A percentile compares a stretch with the other conserved stretches of the same genome.
These are phyloP conservation scores for Fragum sueziense DNA, from an alignment of 2,888 invertebrate species.

Conservation along the genomic window DNA sequence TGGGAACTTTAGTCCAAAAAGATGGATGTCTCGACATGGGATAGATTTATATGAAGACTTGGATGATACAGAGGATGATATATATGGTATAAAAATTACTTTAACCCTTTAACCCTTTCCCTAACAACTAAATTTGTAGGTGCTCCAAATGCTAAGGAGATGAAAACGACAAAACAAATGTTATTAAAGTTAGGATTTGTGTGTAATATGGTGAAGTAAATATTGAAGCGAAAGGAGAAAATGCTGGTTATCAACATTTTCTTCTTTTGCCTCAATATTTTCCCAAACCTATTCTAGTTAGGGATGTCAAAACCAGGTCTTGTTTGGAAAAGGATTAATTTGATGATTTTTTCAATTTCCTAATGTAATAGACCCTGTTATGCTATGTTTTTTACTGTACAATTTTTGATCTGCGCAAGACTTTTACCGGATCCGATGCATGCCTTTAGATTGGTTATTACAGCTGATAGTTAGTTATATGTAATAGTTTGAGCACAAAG, in stretches of 20 bases:
- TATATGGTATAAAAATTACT: background rate
- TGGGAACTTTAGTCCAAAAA: background rate
- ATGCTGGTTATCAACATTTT: background rate
- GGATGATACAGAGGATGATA: background rate
- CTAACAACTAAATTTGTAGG: background rate
- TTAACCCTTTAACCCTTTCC: background rate
- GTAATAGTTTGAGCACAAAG: too few species aligned
- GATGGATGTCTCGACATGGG: background rate
- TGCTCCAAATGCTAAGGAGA: background rate
- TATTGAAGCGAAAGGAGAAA: too few species aligned
- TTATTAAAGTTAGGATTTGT: background rate
- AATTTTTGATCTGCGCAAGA: too few species aligned
- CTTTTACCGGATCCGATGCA: too few species aligned
- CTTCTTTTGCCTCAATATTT: conserved; percentile 5
- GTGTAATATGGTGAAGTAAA: too few species aligned
- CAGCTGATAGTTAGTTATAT: too few species aligned
- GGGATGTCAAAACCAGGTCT: background rate
- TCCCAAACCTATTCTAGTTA: background rate
- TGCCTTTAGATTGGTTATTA: too few species aligned
- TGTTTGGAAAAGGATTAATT: conserved; percentile 1
- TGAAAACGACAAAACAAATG: background rate
- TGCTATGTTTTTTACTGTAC: too few species aligned
- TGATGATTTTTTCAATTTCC: too few species aligned
- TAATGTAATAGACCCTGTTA: too few species aligned
- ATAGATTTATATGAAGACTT: background rate